These are phyloP conservation scores for Falco punctatus DNA, from an alignment of 2,113 vertebrate genomes.

Conservation along the genomic window DNA sequence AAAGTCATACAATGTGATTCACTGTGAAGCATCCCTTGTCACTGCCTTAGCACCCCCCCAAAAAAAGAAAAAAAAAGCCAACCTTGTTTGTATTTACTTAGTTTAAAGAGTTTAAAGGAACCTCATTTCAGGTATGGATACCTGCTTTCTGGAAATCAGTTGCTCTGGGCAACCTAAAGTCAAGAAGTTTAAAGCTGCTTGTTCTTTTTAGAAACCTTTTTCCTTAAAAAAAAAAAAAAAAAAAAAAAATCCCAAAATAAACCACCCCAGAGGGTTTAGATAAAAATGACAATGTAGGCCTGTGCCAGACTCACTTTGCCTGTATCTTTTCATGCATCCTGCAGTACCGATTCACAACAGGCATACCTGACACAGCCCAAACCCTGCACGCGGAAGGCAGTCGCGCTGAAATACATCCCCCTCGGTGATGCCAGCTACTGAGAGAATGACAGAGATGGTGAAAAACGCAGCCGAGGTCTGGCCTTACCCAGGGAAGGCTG, in stretches of 20 bases:
- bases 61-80: no score
- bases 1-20: accelerated
- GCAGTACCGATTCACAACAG: background rate
- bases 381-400: background rate
- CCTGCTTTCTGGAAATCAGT: background rate
- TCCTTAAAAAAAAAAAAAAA: background rate
- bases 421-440: background rate
- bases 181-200: background rate
- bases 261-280: background rate
- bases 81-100: background rate
- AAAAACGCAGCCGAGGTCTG: background rate
- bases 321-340: background rate
- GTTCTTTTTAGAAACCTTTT: background rate
- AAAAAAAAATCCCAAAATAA: no score
- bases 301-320: background rate
- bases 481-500: background rate
- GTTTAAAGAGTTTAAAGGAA: background rate
- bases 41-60: accelerated
- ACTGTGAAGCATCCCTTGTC: background rate
- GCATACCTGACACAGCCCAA: background rate
- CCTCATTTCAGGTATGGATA: background rate
- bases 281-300: background rate
- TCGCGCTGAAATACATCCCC: background rate
- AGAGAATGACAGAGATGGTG: background rate
- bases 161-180: background rate